phyloP scores from a whole-genome alignment of 2,797 vertebrate species.

The Scarus forsteni region DNA sequence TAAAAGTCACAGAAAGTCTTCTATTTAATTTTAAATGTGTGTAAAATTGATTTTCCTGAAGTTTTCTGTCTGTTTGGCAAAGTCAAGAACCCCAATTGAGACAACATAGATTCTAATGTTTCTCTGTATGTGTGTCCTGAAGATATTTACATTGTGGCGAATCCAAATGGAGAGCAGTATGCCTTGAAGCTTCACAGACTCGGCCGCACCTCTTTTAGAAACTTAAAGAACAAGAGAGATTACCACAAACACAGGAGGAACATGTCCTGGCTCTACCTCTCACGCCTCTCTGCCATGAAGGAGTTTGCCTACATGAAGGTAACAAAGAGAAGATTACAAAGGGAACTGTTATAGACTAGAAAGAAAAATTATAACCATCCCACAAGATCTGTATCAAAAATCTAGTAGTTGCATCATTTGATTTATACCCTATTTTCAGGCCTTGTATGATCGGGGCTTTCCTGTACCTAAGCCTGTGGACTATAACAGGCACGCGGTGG shows the following conservation, averaged over 20 bases:
- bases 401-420: neutral
- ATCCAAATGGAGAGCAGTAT: slow-evolving; percentile 89
- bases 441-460: slow-evolving; percentile 91
- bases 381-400: neutral
- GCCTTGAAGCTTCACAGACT: slow-evolving; percentile 95
- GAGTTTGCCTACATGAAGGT: slow-evolving; percentile 99
- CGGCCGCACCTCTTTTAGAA: slow-evolving; percentile 96
- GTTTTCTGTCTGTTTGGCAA: no score
- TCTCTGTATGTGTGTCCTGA: slow-evolving; percentile 21
- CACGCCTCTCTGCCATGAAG: slow-evolving; percentile 96
- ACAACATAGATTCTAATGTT: neutral
- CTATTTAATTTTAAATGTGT: no score
- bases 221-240: slow-evolving; percentile 97
- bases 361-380: neutral
- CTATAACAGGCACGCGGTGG: slow-evolving; percentile 95
- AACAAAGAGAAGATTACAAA: slow-evolving; percentile 29
- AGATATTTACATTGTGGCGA: slow-evolving; percentile 98
- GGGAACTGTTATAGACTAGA: neutral
- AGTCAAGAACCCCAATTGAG: neutral
- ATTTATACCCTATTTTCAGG: slow-evolving; percentile 71
- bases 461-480: slow-evolving; percentile 97
- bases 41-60: no score
- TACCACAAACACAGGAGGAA: slow-evolving; percentile 95
- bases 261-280: slow-evolving; percentile 98
- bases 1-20: no score